Evolutionary conservation across 1,140 invertebrate genomes (phyloP), one percentile per base, ranked within the genome.

Genomic region (Nilaparvata lugens): DNA sequence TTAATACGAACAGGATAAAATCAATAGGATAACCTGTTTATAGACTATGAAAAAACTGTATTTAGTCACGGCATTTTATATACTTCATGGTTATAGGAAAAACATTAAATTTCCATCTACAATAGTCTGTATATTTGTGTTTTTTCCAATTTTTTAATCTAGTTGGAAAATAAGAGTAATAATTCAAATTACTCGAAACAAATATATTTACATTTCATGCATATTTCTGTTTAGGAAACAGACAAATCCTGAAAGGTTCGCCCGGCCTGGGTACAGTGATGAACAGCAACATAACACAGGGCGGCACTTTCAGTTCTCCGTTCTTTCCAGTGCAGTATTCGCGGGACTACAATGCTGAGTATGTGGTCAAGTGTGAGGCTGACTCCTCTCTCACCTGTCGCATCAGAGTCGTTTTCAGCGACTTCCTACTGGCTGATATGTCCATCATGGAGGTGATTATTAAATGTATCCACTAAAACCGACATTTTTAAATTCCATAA

Each of bases 271-370:
- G 73, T 60, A 60, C 68, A 4, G 35, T 48, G 31, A 70, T 75
- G 43, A 71, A 74, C 67, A 62, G 73, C 66, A 71, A 67, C 31
- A 73, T 71, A 3, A 66, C 62, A 1, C 65, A 70, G 9, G 72
- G 74, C 7, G 80, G 78, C 0, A 71, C 74, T 52, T 63, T 84
- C 55, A 79, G 71, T 45, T 83, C 85, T 4, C 86, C 86, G 2
- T 87, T 85, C 69, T 88, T 88, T 61, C 86, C 86, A 0, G 75
- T 80, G 63, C 74, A 78, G 11, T 88, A 88, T 74, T 83, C 85
- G 0, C 74, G 81, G 18, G 85, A 88, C 64, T 78, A 86, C 64
- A 81, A 79, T 48, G 77, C 81, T 58, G 85, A 87, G 66, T 84
- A 87, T 63, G 73, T 85, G 4, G 76, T 88, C 23, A 80, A 76